These are phyloP conservation scores for Microplitis mediator DNA, from an alignment of 1,140 invertebrate genomes.

Conservation along the genomic window DNA sequence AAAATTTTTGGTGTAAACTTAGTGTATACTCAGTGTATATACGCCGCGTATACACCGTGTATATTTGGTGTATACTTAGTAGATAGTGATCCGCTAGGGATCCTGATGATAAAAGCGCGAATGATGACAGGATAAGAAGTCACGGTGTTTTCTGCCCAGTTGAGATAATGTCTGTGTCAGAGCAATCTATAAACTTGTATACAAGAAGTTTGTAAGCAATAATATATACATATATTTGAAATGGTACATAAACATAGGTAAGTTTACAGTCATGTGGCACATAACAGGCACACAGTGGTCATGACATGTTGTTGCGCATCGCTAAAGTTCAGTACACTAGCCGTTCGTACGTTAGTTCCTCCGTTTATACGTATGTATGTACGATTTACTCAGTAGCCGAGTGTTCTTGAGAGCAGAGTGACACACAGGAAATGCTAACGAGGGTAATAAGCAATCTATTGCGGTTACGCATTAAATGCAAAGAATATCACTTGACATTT, in stretches of 20 bases:
- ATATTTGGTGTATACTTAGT: too few species aligned
- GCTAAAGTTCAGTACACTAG: conserved; percentile 28
- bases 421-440: conserved; percentile 36
- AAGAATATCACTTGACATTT: conserved; percentile 16
- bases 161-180: too few species aligned
- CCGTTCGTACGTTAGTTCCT: too few species aligned
- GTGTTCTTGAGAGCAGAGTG: conserved; percentile 21
- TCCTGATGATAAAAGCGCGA: conserved; percentile 4
- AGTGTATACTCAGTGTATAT: too few species aligned
- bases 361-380: not conserved
- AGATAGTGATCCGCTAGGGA: too few species aligned
- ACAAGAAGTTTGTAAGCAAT: too few species aligned
- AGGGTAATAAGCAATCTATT: conserved; percentile 17
- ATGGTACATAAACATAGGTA: too few species aligned
- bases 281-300: not conserved
- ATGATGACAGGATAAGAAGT: conserved; percentile 20
- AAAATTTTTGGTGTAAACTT: too few species aligned
- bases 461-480: conserved; percentile 13
- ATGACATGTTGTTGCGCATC: not conserved
- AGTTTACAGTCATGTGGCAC: too few species aligned
- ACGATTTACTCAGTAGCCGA: conserved; percentile 5
- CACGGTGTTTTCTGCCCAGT: not conserved
- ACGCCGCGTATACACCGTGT: too few species aligned
- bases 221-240: too few species aligned
- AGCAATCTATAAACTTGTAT: too few species aligned